Evolutionary conservation across 1,140 invertebrate genomes (phyloP), one percentile per base, ranked within the genome.

Genomic region (Fopius arisanus): DNA sequence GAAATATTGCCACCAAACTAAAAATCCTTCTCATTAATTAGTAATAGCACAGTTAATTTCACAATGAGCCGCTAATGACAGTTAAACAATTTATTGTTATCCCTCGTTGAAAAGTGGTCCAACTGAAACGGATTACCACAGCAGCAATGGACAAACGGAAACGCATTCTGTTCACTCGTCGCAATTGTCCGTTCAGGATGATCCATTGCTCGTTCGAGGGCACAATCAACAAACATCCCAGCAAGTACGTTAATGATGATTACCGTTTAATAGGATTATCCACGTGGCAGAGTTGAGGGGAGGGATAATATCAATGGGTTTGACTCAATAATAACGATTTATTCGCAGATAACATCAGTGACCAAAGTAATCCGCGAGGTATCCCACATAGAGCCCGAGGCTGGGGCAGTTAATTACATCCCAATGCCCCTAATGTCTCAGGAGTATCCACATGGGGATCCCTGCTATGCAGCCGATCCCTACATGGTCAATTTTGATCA

Each of bases 351-450:
- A 71, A 91, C 91, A 68, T 91, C 90, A 23, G 90, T 92, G 33
- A 91, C 91, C 43, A 92, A 92, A 84, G 90, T 92, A n/a, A 89
- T 92, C 16, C 87, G 91, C 70, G 91, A 92, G 82, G 89, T 92
- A 23, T 90, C 91, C 69, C 91, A 92, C 84, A 89, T 92, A 86
- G 91, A 91, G 77, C 90, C 92, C 66, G 91, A 92, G 69, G 89
- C 90, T 26, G 89, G 87, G n/a, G 84, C 85, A 54, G 85, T 88
- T 48, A 88, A 83, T 75, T 88, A 87, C 79, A 87, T 87, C 79
- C 85, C 86, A 37, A 86, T 87, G 80, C 85, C 86, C 43, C 72
- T 88, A 77, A 87, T 88, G 86, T 83, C 87, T 2, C 87, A 88
- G 72, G 86, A 88, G 16, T 87, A 88, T 77, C 82, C 86, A 51